Evolutionary conservation across 2,797 vertebrate genomes (phyloP), one percentile per base, ranked within the genome.

Genomic region (Pygocentrus nattereri): DNA sequence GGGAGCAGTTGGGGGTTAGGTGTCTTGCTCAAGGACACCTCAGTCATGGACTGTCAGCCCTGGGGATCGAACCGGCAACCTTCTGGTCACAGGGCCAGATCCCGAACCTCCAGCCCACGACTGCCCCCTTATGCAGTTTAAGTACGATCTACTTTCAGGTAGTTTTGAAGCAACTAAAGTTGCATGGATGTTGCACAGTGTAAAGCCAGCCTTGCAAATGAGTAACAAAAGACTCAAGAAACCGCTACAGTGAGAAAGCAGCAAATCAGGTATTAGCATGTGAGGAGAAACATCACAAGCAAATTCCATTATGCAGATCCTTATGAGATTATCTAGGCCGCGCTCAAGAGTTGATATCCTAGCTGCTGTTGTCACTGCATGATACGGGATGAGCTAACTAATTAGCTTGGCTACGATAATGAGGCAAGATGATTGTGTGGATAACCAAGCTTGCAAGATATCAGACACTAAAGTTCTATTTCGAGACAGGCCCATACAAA

Each of bases 331-430:
- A 65, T n/a, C 62, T 52, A 21, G 49, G 68, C n/a, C 44, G 30
- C 34, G 47, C 47, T 50, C 47, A 50, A 19, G 69, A 71, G 38
- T 30, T 71, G 47, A 71, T 71, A 52, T 30, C 47, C 11, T 16
- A 70, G 41, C 41, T 52, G 23, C 69, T 71, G 18, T 19, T 71
- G 25, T 27, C 47, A 71, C 44, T 18, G 49, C 5, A 11, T 71
- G 69, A 38, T 38, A 41, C 19, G 21, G 62, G 62, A 65, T 38
- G 19, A 65, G 18, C 18, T 11, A 52, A 71, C 49, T 49, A 47
- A 47, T 69, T 47, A 69, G 41, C 67, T 70, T 50, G 68, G 68
- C 41, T 70, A 50, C 50, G 44, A 70, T 69, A 70, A 70, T 50
- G 41, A 50, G 68, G 23, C 47, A 70, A 49, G 27, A 27, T 70